Base-by-base conservation (phyloP, 2,888 invertebrate genomes). In the Andricus curvator region DNA sequence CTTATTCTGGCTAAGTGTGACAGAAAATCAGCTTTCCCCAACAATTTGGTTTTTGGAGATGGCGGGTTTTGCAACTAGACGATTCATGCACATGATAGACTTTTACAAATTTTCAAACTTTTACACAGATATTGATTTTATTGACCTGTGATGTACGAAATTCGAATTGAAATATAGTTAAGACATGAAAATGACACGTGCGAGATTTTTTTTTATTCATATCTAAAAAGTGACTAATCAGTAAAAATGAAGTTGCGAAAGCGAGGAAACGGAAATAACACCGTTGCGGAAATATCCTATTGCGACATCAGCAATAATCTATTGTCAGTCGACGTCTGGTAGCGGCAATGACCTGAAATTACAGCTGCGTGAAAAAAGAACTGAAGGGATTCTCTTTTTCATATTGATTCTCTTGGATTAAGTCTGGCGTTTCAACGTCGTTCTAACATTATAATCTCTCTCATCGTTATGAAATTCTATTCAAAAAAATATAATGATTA, bases 321-420 rank as follows among this genome's bases (percentile, higher is more conserved):
- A 33, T 51, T 51, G 51, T 51, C 51, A 0, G 51, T 51, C 15
- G 17, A 15, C 20, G 51, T 15, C 1, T n/a, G n/a, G n/a, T 56
- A 56, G n/a, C 56, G 56, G 56, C 56, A 56, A 56, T 56, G 56
- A n/a, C 56, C n/a, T 56, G n/a, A n/a, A 56, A 56, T 56, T 56
- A 56, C n/a, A n/a, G 56, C 1, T n/a, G 56, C 56, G n/a, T 56
- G 56, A 56, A 56, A 56, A 56, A 56, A 56, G 6, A 56, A n/a
- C n/a, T n/a, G 56, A 56, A 56, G 2, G 6, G 56, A 56, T 56
- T 56, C 6, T n/a, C 13, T 6, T 56, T n/a, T 56, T 56, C 20
- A 56, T n/a, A n/a, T n/a, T 56, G 56, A 56, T 56, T 44, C 44
- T 44, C 15, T 44, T 44, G 13, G 3, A 15, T 41, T 41, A 8